Evolutionary conservation across 2,113 vertebrate species (phyloP).

Genomic region (Brachypodius melanocephalos): DNA sequence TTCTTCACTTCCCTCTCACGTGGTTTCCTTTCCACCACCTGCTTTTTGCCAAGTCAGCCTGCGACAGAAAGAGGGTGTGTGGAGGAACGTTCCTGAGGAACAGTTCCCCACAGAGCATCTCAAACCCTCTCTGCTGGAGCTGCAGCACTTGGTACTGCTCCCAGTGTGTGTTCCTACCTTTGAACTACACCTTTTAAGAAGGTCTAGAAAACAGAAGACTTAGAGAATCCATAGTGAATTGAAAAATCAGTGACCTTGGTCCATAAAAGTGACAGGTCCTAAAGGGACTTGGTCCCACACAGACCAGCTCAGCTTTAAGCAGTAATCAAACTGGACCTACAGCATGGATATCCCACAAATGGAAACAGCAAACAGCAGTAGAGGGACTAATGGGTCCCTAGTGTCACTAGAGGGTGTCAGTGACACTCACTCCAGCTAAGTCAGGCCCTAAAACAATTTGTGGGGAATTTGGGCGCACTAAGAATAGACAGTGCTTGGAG

Average conservation of each 20-base stretch:
- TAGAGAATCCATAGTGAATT: background rate
- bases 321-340: background rate
- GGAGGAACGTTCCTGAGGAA: background rate
- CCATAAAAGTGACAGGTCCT: background rate
- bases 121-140: background rate
- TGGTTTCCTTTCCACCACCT: constrained; percentile 4
- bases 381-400: background rate
- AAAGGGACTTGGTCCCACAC: background rate
- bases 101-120: rapidly evolving
- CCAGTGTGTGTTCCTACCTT: background rate
- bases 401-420: background rate
- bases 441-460: constrained; percentile 6
- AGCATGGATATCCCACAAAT: background rate
- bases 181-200: background rate
- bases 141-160: background rate
- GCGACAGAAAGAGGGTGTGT: background rate
- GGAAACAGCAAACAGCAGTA: background rate
- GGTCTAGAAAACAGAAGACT: background rate
- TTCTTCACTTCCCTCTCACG: background rate
- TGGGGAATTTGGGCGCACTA: constrained; percentile 13
- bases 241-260: background rate
- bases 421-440: background rate
- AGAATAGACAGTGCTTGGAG: constrained; percentile 27
- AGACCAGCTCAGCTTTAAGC: background rate
- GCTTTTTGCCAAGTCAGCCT: background rate